These are phyloP conservation scores for Sebastes trivittatus DNA, from an alignment of 2,797 vertebrate species.

Conservation along the genomic window DNA sequence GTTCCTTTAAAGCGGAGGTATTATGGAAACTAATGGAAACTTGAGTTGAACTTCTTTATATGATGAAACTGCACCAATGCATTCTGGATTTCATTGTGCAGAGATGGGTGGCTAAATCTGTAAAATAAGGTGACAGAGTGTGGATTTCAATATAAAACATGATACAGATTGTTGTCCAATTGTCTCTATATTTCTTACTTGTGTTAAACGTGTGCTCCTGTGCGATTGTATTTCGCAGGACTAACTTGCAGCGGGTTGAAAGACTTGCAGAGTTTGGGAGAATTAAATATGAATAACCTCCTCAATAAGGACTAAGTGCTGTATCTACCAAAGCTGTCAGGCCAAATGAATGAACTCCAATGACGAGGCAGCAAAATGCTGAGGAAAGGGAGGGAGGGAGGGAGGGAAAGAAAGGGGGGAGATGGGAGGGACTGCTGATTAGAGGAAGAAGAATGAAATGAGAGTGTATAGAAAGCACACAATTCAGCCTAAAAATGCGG, in stretches of 20 bases:
- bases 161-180: neutral
- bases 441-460: neutral
- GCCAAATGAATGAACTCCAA: slow-evolving; percentile 63
- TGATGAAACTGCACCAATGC: no score
- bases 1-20: neutral
- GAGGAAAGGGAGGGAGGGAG: neutral
- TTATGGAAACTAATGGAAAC: neutral
- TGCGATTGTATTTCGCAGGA: slow-evolving; percentile 1
- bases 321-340: slow-evolving; percentile 66
- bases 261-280: neutral
- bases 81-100: no score
- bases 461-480: neutral
- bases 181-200: neutral
- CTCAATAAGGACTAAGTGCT: slow-evolving; percentile 67
- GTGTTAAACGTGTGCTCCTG: neutral
- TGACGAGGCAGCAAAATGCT: slow-evolving; percentile 48
- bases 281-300: slow-evolving; percentile 66
- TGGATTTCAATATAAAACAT: neutral
- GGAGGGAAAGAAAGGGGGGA: neutral
- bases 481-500: slow-evolving; percentile 29
- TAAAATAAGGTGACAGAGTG: neutral
- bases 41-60: neutral
- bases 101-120: neutral
- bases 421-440: slow-evolving; percentile 30
- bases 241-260: slow-evolving; percentile 11